Percentiles rank a stretch among this genome's conserved stretches.
phyloP scores from a whole-genome alignment of 2,113 vertebrate species.

The Piaya cayana region DNA sequence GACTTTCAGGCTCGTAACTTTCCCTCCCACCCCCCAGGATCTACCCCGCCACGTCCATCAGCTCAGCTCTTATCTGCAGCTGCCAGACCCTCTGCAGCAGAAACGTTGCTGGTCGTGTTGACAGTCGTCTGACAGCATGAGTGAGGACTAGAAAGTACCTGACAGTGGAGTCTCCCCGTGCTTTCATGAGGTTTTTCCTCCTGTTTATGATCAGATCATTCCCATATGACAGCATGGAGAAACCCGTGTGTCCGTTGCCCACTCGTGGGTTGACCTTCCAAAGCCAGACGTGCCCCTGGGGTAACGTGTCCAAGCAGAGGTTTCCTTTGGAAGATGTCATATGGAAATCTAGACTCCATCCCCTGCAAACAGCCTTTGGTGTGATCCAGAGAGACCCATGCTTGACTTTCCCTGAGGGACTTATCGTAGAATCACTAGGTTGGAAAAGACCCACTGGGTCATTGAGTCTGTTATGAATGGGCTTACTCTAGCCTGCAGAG shows the following conservation, averaged over 20 bases:
- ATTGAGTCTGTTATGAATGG: background rate
- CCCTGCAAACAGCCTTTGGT: background rate
- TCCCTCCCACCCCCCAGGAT: background rate
- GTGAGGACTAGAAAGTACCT: background rate
- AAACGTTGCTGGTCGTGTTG: fast-evolving
- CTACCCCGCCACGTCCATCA: background rate
- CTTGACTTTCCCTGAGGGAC: background rate
- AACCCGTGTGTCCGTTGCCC: background rate
- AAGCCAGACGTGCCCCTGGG: background rate
- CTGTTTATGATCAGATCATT: background rate
- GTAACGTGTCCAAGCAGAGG: background rate
- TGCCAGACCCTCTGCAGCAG: background rate
- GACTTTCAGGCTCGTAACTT: background rate
- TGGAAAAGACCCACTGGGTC: too few relatives aligned
- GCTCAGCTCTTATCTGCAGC: background rate
- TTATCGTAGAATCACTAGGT: too few relatives aligned
- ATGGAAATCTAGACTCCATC: background rate
- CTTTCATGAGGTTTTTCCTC: background rate
- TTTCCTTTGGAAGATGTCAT: background rate
- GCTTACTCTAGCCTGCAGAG: background rate
- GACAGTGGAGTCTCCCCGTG: background rate
- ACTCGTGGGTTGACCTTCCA: background rate
- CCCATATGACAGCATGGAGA: fast-evolving
- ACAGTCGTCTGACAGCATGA: background rate
- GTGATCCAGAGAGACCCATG: background rate